Base-by-base conservation (phyloP, 2,888 invertebrate species). In the Trimorus sp. region DNA sequence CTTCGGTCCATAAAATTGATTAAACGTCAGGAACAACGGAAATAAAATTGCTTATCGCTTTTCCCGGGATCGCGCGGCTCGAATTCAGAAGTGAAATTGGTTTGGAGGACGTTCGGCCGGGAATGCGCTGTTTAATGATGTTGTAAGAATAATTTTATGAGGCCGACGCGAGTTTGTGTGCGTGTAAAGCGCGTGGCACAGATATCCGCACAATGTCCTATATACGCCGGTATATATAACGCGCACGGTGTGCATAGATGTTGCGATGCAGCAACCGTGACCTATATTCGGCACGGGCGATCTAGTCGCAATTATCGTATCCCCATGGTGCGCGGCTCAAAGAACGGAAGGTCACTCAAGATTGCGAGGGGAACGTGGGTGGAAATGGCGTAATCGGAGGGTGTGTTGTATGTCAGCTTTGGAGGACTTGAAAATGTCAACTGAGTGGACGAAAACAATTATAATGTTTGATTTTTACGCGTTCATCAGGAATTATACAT, bases 231-330 rank as follows among this genome's bases (percentile, higher is more conserved):
- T 71, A 74, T 74, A 74, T 79, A 79, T 74, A 79, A 58, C 69
- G 60, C 37, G 38, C 37, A 49, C 42, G 58, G 53, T 15, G 26
- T 58, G 38, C 63, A 60, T 54, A 66, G 74, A 49, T 54, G 59
- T 59, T 38, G 62, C 75, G 74, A 63, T 62, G 68, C 70, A 86
- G 84, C 65, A 73, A 73, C 86, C 86, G 71, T 88, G 88, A 88
- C 88, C 88, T 83, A 88, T 88, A 87, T 87, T 83, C 66, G 69
- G 71, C 71, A 58, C 71, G 75, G 68, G 49, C 74, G 70, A 62
- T 71, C 73, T 74, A 82, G 80, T 69, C 56, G 65, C 70, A 83
- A 75, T 70, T 69, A 76, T 75, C 82, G 71, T 65, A 62, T 69
- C 81, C 83, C 83, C 63, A 82, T 76, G 74, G 66, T 63, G 69